Conservation (phyloP, 2,888 invertebrate genomes). For the Orchesella flavescens region DNA sequence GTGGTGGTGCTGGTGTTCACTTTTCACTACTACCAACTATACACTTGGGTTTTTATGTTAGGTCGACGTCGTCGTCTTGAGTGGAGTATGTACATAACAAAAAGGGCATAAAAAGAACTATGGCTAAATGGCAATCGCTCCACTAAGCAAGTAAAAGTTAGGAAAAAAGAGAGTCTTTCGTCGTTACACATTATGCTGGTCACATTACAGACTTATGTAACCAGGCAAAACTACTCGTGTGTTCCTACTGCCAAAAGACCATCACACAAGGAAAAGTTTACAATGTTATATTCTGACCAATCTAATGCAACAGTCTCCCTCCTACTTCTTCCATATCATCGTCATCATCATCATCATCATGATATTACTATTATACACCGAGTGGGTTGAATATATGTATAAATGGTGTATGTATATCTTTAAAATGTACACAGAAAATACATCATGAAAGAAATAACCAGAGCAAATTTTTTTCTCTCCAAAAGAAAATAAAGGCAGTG, state of each 20-base stretch:
- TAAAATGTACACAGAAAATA: slow-evolving; percentile 22
- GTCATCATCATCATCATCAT: neutral
- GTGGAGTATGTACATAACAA: neutral
- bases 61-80: slow-evolving; percentile 8
- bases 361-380: neutral
- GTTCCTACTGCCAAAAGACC: slow-evolving; percentile 1
- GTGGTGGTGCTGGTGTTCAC: no score
- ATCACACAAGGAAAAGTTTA: slow-evolving; percentile 50
- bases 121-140: slow-evolving; percentile 51
- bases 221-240: slow-evolving; percentile 28
- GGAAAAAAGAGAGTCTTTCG: slow-evolving; percentile 22
- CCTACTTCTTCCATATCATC: neutral
- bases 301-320: slow-evolving; percentile 53
- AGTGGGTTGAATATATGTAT: no score
- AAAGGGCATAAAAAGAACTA: slow-evolving; percentile 47
- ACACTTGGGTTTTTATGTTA: neutral
- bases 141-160: slow-evolving; percentile 43
- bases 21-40: neutral
- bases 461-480: slow-evolving; percentile 1
- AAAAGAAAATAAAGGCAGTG: slow-evolving; percentile 7
- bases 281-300: slow-evolving; percentile 33
- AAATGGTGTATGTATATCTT: neutral
- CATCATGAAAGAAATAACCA: slow-evolving; percentile 42
- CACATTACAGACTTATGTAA: slow-evolving; percentile 51
- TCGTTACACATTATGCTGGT: slow-evolving; percentile 57